Conservation (phyloP, 2,113 vertebrate species). For the Halichoeres trimaculatus region DNA sequence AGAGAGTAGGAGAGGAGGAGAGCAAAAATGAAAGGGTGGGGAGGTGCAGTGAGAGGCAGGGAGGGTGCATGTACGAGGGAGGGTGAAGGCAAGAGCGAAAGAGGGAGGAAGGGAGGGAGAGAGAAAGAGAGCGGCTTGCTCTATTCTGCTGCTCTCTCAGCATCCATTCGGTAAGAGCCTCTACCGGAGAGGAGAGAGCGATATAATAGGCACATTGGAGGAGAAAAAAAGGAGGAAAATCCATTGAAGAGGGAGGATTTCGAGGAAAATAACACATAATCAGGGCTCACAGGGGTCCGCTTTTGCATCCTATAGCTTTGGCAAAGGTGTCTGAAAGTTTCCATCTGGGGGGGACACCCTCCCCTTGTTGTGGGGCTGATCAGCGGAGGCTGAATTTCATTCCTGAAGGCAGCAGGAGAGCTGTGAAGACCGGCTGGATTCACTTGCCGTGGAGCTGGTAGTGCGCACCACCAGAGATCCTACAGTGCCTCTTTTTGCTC, state of each 20-base stretch:
- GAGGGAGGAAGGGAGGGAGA: slow-evolving; percentile 47
- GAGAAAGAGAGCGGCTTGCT: slow-evolving; percentile 48
- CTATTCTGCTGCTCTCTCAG: slow-evolving; percentile 78
- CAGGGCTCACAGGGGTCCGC: slow-evolving; percentile 32
- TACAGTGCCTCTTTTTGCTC: slow-evolving; percentile 42
- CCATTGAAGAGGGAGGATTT: slow-evolving; percentile 58
- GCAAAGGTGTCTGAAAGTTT: slow-evolving; percentile 74
- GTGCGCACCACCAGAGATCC: slow-evolving; percentile 59
- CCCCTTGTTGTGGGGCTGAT: slow-evolving; percentile 60
- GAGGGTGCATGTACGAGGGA: slow-evolving; percentile 46
- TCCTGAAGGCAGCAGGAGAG: slow-evolving; percentile 62
- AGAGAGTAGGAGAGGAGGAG: slow-evolving; percentile 58
- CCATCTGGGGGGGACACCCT: slow-evolving; percentile 54
- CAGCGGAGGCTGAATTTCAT: slow-evolving; percentile 67
- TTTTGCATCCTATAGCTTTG: slow-evolving; percentile 40
- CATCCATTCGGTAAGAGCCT: slow-evolving; percentile 69
- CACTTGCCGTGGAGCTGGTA: slow-evolving; percentile 61
- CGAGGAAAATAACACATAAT: slow-evolving; percentile 58
- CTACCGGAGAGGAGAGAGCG: slow-evolving; percentile 57
- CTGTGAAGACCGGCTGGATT: slow-evolving; percentile 66
- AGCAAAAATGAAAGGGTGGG: slow-evolving; percentile 71
- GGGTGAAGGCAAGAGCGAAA: slow-evolving; percentile 49
- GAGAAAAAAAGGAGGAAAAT: slow-evolving; percentile 47
- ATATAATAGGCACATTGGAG: slow-evolving; percentile 51
- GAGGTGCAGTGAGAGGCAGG: slow-evolving; percentile 60